Conservation (phyloP, 2,888 invertebrate species). For the Corythucha ciliata region DNA sequence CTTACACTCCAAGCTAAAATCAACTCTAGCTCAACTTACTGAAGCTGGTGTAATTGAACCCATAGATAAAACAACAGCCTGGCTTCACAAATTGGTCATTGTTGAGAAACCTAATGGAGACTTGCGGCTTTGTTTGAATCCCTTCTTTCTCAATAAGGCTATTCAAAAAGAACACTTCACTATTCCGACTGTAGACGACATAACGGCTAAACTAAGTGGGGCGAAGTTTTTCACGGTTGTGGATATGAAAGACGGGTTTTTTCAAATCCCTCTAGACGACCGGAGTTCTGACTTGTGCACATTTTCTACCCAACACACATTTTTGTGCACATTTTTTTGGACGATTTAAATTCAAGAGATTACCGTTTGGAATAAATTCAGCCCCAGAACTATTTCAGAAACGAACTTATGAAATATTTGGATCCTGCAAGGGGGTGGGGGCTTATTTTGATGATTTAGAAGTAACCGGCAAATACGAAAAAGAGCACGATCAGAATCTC, state of each 20-base stretch:
- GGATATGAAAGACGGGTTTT: slow-evolving; percentile 20
- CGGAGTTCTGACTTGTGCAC: slow-evolving; percentile 15
- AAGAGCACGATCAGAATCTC: slow-evolving; percentile 16
- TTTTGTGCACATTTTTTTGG: too few relatives aligned
- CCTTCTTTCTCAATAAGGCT: slow-evolving; percentile 13
- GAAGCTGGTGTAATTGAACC: slow-evolving; percentile 16
- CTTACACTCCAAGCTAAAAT: too few relatives aligned
- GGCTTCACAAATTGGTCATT: slow-evolving; percentile 20
- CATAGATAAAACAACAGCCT: slow-evolving; percentile 17
- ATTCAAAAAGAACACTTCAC: slow-evolving; percentile 16
- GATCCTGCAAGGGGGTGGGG: slow-evolving; percentile 19
- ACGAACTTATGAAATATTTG: slow-evolving; percentile 19
- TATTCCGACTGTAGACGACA: slow-evolving; percentile 19
- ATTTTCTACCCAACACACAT: slow-evolving; percentile 23
- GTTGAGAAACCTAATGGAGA: slow-evolving; percentile 7
- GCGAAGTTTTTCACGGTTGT: slow-evolving; percentile 16
- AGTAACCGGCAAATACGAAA: slow-evolving; percentile 13
- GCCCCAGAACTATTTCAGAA: slow-evolving; percentile 34
- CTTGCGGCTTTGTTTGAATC: slow-evolving; percentile 24
- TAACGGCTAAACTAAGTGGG: slow-evolving; percentile 12
- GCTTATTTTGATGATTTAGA: slow-evolving; percentile 28
- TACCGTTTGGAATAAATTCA: slow-evolving; percentile 39
- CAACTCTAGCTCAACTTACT: too few relatives aligned
- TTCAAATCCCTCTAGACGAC: slow-evolving; percentile 11
- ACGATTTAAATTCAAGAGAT: slow-evolving; percentile 35